Evolutionary conservation across 2,888 invertebrate species (phyloP), one percentile per base, ranked within the genome.

Genomic region (Cosmia pyralina): DNA sequence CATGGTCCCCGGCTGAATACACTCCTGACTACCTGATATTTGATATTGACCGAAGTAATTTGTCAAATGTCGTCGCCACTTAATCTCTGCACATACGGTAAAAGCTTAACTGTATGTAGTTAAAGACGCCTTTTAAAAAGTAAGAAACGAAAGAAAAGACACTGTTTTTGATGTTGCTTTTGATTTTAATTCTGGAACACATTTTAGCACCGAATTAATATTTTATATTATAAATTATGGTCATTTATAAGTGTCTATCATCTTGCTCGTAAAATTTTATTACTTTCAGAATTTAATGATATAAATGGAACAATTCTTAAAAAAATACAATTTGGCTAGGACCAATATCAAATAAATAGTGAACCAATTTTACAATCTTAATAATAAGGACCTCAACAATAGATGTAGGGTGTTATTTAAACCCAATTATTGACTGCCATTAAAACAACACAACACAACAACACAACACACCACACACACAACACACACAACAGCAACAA

Each of bases 31-130:
- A 46, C 38, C 19, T 67, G 28, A 65, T 83, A 55, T 75, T 80
- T 50, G 11, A 52, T 82, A 67, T 82, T 82, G 76, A 81, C 84
- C 15, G n/a, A 72, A 77, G 60, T 58, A 48, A 84, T 82, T 84
- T 83, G 80, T 57, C 48, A 70, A 66, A 62, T 72, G 72, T 72
- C 70, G 82, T 66, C 64, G 52, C 3, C 55, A 41, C 22, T 69
- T 73, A 70, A 79, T 79, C 48, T 60, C n/a, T 72, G 22, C 55
- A 55, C 15, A 48, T 52, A 62, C 50, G 68, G 57, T 66, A 69
- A 70, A 69, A 70, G 28, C 34, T 50, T 60, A 13, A 17, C 19
- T 55, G 13, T 52, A 48, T 1, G 15, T 59, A 59, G 38, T 5
- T 4, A 52, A 15, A 10, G n/a, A 22, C 4, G 44, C 58, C 69